These are phyloP conservation scores for Endomychus coccineus DNA, from an alignment of 2,888 invertebrate genomes.

Conservation along the genomic window DNA sequence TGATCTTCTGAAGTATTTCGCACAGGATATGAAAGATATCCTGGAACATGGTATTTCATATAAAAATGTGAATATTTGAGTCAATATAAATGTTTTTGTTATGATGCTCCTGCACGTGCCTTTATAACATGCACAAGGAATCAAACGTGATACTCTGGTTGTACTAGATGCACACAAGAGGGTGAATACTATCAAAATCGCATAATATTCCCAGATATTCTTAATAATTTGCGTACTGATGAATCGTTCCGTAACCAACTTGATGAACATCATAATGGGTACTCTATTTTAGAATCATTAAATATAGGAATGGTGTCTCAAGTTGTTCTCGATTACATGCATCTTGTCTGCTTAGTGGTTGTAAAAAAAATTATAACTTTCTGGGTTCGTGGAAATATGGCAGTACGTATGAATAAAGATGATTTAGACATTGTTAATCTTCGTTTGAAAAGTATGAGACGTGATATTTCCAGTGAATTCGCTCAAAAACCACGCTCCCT, in stretches of 20 bases:
- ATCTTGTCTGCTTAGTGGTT: slow-evolving; percentile 21
- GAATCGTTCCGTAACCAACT: slow-evolving; percentile 17
- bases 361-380: slow-evolving; percentile 18
- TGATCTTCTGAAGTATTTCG: too few relatives aligned
- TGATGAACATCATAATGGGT: slow-evolving; percentile 21
- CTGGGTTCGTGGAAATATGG: slow-evolving; percentile 14
- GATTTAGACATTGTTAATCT: background rate
- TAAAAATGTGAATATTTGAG: background rate
- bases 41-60: background rate
- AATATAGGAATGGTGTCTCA: too few relatives aligned
- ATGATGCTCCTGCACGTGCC: slow-evolving; percentile 24
- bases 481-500: slow-evolving; percentile 14
- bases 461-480: slow-evolving; percentile 17
- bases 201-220: slow-evolving; percentile 20
- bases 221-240: slow-evolving; percentile 20
- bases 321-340: slow-evolving; percentile 23
- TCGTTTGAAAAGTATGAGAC: slow-evolving; percentile 5
- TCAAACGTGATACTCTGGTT: slow-evolving; percentile 22
- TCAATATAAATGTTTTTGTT: slow-evolving; percentile 19
- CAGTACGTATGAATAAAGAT: background rate
- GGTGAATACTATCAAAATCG: slow-evolving; percentile 18
- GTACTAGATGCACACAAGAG: slow-evolving; percentile 22
- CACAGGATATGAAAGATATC: slow-evolving; percentile 1
- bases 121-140: slow-evolving; percentile 20
- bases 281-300: slow-evolving; percentile 18